Conservation (phyloP, 2,888 invertebrate genomes). For the Megalurothrips usitatus region DNA sequence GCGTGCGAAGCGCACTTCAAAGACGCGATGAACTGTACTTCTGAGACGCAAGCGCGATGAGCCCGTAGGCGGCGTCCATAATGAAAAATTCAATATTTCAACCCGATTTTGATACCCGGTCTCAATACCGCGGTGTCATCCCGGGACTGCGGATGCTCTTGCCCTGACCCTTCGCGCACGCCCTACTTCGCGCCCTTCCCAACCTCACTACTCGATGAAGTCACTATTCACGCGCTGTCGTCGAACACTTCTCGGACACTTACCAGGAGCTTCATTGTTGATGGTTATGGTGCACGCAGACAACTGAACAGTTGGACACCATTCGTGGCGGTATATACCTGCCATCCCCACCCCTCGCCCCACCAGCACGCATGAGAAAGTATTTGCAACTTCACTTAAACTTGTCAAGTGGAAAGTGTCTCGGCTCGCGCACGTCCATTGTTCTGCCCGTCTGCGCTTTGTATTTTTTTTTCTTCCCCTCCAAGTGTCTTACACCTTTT, state of each 20-base stretch:
- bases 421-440: neutral
- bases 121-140: too few relatives aligned
- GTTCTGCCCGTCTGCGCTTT: neutral
- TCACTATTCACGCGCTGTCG: too few relatives aligned
- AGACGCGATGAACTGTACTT: too few relatives aligned
- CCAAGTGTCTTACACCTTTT: neutral
- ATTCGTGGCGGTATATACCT: conserved; percentile 18
- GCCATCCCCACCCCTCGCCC: neutral
- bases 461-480: neutral
- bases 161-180: too few relatives aligned
- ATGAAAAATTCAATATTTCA: too few relatives aligned
- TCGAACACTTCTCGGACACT: neutral
- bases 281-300: neutral
- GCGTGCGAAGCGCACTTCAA: too few relatives aligned
- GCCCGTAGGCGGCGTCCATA: too few relatives aligned
- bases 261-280: conserved; percentile 13
- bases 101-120: too few relatives aligned
- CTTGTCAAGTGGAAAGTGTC: neutral
- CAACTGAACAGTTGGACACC: conserved; percentile 24
- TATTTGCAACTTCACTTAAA: neutral
- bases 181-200: too few relatives aligned
- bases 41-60: too few relatives aligned
- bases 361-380: neutral
- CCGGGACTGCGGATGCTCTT: too few relatives aligned
- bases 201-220: too few relatives aligned